phyloP scores from a whole-genome alignment of 2,113 vertebrate genomes.

The Urocynchramus pylzowi region DNA sequence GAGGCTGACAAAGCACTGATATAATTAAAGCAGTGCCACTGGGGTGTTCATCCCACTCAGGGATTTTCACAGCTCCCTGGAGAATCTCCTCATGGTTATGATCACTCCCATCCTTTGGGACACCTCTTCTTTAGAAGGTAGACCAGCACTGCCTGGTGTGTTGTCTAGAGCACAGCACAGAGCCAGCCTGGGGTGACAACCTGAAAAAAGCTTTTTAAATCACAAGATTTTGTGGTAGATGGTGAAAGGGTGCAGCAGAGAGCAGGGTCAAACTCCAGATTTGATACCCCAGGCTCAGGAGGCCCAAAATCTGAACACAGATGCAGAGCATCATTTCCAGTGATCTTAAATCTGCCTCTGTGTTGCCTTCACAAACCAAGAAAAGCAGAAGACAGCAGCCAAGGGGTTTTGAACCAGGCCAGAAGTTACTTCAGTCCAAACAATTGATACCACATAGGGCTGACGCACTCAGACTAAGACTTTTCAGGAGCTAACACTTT shows the following conservation, averaged over 20 bases:
- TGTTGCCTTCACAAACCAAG: not conserved
- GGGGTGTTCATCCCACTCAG: not conserved
- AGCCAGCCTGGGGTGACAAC: not conserved
- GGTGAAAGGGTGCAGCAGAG: not conserved
- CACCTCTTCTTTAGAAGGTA: not conserved
- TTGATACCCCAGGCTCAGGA: not conserved
- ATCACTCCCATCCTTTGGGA: not conserved
- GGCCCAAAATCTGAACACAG: not conserved
- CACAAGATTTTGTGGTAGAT: not conserved
- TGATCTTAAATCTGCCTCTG: not conserved
- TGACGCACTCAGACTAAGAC: not conserved
- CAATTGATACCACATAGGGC: not conserved
- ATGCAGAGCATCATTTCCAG: not conserved
- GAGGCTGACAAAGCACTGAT: not conserved
- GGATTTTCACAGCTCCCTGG: not conserved
- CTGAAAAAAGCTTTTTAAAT: not conserved
- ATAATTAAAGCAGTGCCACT: not conserved
- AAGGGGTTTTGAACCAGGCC: not conserved
- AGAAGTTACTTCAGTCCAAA: not conserved
- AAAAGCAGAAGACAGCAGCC: not conserved
- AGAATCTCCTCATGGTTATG: not conserved
- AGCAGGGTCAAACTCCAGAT: not conserved
- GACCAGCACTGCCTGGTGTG: not conserved
- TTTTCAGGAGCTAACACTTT: not conserved
- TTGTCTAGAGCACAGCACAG: not conserved